Evolutionary conservation across 1,140 invertebrate genomes (phyloP).

Genomic region (Trachymyrmex septentrionalis): DNA sequence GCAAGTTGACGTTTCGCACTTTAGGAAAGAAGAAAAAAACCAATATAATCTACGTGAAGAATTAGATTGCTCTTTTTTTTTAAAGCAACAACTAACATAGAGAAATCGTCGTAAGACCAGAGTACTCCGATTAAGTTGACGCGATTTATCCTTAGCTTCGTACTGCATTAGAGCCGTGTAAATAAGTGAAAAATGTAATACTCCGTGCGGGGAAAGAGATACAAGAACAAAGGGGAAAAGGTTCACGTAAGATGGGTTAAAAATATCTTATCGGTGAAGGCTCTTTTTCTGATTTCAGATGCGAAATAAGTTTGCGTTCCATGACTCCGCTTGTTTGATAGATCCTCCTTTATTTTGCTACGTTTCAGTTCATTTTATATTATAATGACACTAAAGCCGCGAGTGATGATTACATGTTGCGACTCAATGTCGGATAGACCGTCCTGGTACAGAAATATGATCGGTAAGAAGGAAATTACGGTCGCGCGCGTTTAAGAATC

Average conservation of each 20-base stretch:
- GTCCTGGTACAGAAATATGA: conserved; percentile 65
- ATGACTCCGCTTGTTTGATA: conserved; percentile 54
- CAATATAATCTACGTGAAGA: conserved; percentile 47
- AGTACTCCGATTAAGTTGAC: conserved; percentile 65
- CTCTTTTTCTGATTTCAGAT: conserved; percentile 50
- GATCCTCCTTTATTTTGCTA: conserved; percentile 53
- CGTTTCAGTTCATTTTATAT: conserved; percentile 46
- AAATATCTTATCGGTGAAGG: conserved; percentile 25
- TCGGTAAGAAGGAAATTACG: conserved; percentile 14
- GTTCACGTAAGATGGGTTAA: conserved; percentile 12
- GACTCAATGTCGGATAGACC: conserved; percentile 63
- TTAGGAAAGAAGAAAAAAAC: conserved; percentile 42
- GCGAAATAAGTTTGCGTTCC: conserved; percentile 26
- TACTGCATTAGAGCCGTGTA: conserved; percentile 56
- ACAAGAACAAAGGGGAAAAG: background rate
- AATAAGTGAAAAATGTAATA: conserved; percentile 44
- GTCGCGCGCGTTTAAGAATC: conserved; percentile 35
- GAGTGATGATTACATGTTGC: conserved; percentile 45
- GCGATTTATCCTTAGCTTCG: conserved; percentile 70
- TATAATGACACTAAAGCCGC: conserved; percentile 30
- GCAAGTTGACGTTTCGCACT: conserved; percentile 71
- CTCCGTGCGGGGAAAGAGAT: background rate
- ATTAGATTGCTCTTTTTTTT: conserved; percentile 66
- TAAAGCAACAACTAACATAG: conserved; percentile 61
- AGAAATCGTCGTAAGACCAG: conserved; percentile 61